A percentile compares a stretch with the other conserved stretches of the same genome.
These are phyloP conservation scores for Alosa sapidissima DNA, from an alignment of 2,797 vertebrate species.

Conservation along the genomic window DNA sequence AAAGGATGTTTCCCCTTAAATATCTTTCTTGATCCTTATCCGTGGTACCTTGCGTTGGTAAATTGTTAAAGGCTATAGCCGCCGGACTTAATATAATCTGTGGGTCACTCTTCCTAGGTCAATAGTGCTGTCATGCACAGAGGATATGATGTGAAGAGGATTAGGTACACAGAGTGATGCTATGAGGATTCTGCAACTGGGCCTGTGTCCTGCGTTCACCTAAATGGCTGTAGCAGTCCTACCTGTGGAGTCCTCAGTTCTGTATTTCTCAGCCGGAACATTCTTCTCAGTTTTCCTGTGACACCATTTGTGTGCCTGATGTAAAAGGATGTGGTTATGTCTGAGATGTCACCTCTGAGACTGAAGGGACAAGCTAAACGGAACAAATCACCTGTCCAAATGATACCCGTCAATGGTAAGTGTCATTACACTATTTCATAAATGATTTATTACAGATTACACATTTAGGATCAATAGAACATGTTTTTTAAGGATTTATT, in stretches of 20 bases:
- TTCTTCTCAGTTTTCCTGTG: slow-evolving; percentile 21
- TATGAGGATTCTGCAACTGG: slow-evolving; percentile 33
- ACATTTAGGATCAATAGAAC: neutral
- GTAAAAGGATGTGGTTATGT: neutral
- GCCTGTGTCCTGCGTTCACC: slow-evolving; percentile 31
- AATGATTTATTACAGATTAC: neutral
- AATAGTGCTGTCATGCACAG: slow-evolving; percentile 38
- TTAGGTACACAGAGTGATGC: slow-evolving; percentile 50
- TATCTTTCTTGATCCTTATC: neutral
- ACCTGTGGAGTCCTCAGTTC: neutral
- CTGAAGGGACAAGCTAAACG: slow-evolving; percentile 10
- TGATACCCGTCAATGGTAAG: neutral
- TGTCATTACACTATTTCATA: neutral
- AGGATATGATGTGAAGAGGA: slow-evolving; percentile 50
- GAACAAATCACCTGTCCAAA: neutral
- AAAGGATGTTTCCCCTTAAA: neutral
- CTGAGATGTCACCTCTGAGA: neutral
- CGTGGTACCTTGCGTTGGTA: neutral
- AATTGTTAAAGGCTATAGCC: neutral
- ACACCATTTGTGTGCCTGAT: neutral
- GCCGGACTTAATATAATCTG: slow-evolving; percentile 58
- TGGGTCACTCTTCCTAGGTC: slow-evolving; percentile 54
- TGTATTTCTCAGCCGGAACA: slow-evolving; percentile 10
- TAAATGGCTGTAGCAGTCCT: neutral
- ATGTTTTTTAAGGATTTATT: no score